Base-by-base conservation (phyloP, 1,140 invertebrate genomes). In the Heterodera schachtii region DNA sequence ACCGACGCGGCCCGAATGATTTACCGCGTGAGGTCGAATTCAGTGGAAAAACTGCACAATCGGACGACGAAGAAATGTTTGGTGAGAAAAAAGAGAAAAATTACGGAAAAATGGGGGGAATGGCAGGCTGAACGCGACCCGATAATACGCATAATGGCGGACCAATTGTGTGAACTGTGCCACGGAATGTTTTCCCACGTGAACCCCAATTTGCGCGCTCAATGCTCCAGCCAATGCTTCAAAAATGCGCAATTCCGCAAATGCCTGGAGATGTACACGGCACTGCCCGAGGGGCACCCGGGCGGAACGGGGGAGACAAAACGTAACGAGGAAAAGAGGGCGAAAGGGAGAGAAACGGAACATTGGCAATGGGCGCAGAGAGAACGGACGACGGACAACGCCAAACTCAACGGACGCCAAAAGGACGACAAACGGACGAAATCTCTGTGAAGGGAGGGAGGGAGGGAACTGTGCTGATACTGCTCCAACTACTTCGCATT, bases 131-230 rank as follows among this genome's bases (percentile, higher is more conserved):
- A 64, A 69, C 46, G 47, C 41, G 67, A 78, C 46, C 47, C n/a
- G 46, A 31, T 41, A 11, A 67, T 86, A 41, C 79, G 74, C 16
- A 75, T 71, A n/a, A 70, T 86, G 41, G 87, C 87, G 86, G 86
- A 86, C 66, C 57, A 80, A 49, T 75, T 86, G 46, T 86, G 86
- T 64, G 86, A 86, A 49, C 76, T 86, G 78, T 86, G 86, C 57
- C 86, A 86, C 81, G 86, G 87, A 49, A 85, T 86, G 83, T 87
- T 73, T 64, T 86, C 84, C 5, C 84, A 86, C 76, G 52, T 67
- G 49, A 52, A 85, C 43, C 86, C 86, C 49, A 86, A 86, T 73
- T 77, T 87, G 78, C 75, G 84, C 21, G 66, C 76, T 3, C 60
- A 87, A 21, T 86, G 86, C 86, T 69, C 76, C n/a, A 44, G 60